Evolutionary conservation across 2,797 vertebrate genomes (phyloP).

Genomic region (Ptychobarbus kaznakovi): DNA sequence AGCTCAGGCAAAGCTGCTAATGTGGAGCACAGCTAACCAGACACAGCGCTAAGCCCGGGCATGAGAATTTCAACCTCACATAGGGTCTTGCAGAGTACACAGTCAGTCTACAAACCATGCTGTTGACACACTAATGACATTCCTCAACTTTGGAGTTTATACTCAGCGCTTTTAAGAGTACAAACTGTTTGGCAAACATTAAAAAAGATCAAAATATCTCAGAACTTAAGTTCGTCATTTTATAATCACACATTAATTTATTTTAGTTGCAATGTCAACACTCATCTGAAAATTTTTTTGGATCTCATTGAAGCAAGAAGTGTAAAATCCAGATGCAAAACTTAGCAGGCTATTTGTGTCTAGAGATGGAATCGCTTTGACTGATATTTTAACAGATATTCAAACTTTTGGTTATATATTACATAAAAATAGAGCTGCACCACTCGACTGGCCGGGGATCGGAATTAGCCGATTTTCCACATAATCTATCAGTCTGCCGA

Average conservation of each 20-base stretch:
- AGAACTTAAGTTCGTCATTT: not conserved
- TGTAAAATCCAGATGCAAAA: not conserved
- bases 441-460: too few species aligned
- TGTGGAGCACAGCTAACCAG: slow-evolving; percentile 55
- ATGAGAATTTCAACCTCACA: slow-evolving; percentile 38
- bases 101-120: slow-evolving; percentile 15
- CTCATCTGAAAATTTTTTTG: not conserved
- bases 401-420: not conserved
- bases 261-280: not conserved
- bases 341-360: not conserved
- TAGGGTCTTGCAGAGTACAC: slow-evolving; percentile 38
- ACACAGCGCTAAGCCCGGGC: slow-evolving; percentile 50
- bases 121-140: slow-evolving; percentile 45
- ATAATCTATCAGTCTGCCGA: too few species aligned
- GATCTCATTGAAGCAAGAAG: not conserved
- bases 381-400: not conserved
- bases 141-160: slow-evolving; percentile 41
- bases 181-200: slow-evolving; percentile 5
- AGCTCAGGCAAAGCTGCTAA: slow-evolving; percentile 61
- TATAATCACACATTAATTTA: not conserved
- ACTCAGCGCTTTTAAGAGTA: slow-evolving; percentile 10
- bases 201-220: slow-evolving; percentile 11
- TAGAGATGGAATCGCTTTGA: not conserved
- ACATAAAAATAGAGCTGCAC: not conserved
- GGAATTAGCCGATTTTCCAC: too few species aligned